Percentiles rank a stretch among this genome's conserved stretches.
These are phyloP conservation scores for Hystrix brachyura DNA, from an alignment of 2,113 vertebrate species.

Conservation along the genomic window DNA sequence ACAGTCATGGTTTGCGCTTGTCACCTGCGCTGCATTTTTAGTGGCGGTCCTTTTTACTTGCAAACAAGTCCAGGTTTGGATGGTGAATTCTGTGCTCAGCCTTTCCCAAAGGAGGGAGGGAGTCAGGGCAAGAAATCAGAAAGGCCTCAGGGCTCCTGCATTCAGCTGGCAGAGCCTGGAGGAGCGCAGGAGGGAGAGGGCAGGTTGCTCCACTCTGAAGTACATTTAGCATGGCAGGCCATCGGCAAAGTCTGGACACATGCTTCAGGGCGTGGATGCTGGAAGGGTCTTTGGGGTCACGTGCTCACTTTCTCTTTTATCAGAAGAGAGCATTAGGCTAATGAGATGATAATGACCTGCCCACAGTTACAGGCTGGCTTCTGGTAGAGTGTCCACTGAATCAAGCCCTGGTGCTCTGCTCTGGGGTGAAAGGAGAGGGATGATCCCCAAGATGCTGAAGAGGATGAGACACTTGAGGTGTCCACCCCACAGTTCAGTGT, in stretches of 20 bases:
- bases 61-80: background rate
- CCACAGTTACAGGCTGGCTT: background rate
- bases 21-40: background rate
- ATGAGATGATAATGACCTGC: background rate
- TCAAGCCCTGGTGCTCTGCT: background rate
- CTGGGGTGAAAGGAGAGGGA: background rate
- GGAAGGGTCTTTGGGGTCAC: background rate
- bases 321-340: background rate
- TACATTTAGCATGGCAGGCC: background rate
- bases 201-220: background rate
- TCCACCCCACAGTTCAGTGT: accelerated
- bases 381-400: background rate
- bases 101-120: background rate
- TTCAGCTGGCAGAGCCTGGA: background rate
- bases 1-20: background rate
- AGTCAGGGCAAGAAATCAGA: background rate
- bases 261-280: background rate
- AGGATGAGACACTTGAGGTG: accelerated
- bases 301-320: background rate
- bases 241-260: accelerated
- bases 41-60: background rate
- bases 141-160: background rate
- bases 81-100: background rate
- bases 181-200: background rate
- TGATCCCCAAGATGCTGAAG: background rate